Conservation (phyloP, 2,797 vertebrate species). For the Valencia hispanica region DNA sequence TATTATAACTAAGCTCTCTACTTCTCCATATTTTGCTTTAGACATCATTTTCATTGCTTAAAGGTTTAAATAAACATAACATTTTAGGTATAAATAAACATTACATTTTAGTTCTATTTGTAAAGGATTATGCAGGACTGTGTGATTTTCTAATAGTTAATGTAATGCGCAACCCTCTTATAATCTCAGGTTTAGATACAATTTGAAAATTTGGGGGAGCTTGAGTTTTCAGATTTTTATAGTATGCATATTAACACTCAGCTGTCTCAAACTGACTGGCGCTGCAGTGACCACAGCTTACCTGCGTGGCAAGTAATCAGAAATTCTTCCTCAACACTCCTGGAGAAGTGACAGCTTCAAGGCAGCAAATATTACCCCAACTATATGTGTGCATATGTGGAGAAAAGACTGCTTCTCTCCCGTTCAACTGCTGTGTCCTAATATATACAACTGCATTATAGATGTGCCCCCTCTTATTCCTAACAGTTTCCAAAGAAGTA, state of each 20-base stretch:
- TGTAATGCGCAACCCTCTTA: not conserved
- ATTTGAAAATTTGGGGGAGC: slow-evolving; percentile 34
- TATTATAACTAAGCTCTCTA: not conserved
- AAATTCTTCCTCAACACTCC: slow-evolving; percentile 48
- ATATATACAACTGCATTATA: slow-evolving; percentile 77
- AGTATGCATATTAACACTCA: slow-evolving; percentile 45
- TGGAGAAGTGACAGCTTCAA: slow-evolving; percentile 42
- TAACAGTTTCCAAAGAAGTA: slow-evolving; percentile 75
- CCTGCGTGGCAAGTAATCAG: slow-evolving; percentile 51
- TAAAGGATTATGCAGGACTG: not conserved
- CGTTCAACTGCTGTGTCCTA: slow-evolving; percentile 59
- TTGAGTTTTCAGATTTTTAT: slow-evolving; percentile 49
- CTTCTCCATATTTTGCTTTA: not conserved
- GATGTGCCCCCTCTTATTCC: slow-evolving; percentile 63
- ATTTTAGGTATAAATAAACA: not conserved
- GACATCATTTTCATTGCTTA: not conserved
- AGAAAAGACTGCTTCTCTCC: slow-evolving; percentile 57
- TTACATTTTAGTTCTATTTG: not conserved
- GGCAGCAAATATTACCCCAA: slow-evolving; percentile 27
- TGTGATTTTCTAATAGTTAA: not conserved
- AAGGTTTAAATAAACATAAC: not conserved
- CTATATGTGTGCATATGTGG: slow-evolving; percentile 49
- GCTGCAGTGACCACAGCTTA: slow-evolving; percentile 50
- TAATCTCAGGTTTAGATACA: not conserved
- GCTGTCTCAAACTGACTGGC: slow-evolving; percentile 25